A percentile compares a stretch with the other conserved stretches of the same genome.
Evolutionary conservation across 2,888 invertebrate species (phyloP).

Genomic region (Eremobia ochroleuca): DNA sequence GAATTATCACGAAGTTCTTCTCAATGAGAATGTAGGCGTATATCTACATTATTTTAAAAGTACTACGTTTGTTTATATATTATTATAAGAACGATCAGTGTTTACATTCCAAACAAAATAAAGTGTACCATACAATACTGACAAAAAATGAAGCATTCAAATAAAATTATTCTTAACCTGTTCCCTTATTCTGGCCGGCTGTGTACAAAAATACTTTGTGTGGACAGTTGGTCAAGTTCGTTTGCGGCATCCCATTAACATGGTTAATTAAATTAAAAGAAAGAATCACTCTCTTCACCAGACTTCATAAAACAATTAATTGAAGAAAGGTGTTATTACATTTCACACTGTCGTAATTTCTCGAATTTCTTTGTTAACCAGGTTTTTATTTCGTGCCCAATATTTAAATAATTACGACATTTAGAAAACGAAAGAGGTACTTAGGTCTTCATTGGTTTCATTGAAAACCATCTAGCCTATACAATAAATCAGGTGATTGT

Average conservation of each 20-base stretch:
- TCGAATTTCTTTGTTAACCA: background rate
- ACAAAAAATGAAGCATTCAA: background rate
- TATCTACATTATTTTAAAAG: background rate
- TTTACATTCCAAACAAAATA: background rate
- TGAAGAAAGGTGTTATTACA: slow-evolving; percentile 9
- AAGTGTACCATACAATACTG: background rate
- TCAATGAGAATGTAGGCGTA: background rate
- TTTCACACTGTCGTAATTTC: background rate
- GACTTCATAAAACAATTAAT: slow-evolving; percentile 37
- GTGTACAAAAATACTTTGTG: slow-evolving; percentile 64
- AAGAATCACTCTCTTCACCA: slow-evolving; percentile 62
- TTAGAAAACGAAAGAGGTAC: background rate
- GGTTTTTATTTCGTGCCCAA: background rate
- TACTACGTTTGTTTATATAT: background rate
- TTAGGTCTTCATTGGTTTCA: background rate
- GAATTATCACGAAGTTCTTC: background rate
- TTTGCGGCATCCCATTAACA: slow-evolving; percentile 76
- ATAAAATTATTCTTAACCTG: background rate
- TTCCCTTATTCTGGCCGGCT: slow-evolving; percentile 48
- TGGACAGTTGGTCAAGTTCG: slow-evolving; percentile 68
- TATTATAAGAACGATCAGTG: background rate
- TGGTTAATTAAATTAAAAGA: slow-evolving; percentile 75
- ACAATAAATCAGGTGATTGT: background rate
- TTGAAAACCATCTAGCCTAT: background rate
- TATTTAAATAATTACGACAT: background rate